Evolutionary conservation across 53 echinoderm and acorn worm genomes (phyloP).

Genomic region (Echinometra lucunter): DNA sequence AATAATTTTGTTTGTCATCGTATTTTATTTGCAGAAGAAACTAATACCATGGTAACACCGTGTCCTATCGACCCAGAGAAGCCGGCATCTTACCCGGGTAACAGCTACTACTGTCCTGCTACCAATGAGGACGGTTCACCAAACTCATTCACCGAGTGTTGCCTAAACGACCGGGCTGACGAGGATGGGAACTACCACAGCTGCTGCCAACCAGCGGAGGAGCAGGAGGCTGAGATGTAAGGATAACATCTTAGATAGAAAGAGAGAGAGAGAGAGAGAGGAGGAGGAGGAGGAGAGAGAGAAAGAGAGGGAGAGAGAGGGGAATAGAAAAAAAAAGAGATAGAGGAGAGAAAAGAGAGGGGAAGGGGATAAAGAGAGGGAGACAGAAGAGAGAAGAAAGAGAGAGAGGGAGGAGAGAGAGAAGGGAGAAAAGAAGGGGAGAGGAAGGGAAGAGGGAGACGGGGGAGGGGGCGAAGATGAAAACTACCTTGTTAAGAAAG

Average conservation of each 20-base stretch:
- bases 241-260: too few species aligned
- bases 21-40: background rate
- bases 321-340: too few species aligned
- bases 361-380: too few species aligned
- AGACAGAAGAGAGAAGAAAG: too few species aligned
- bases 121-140: conserved; percentile 84
- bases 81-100: conserved; percentile 72
- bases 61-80: conserved; percentile 63
- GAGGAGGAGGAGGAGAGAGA: too few species aligned
- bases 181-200: conserved; percentile 79
- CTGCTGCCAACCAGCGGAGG: conserved; percentile 78
- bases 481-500: too few species aligned
- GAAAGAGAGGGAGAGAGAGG: background rate
- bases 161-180: conserved; percentile 87
- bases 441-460: too few species aligned
- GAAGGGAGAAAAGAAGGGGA: too few species aligned
- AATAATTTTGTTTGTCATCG: background rate
- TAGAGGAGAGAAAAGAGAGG: too few species aligned
- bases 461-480: too few species aligned
- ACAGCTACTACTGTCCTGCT: conserved; percentile 87
- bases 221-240: conserved; percentile 74
- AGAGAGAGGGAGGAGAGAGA: too few species aligned
- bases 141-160: conserved; percentile 86
- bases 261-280: too few species aligned
- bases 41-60: conserved; percentile 9